Percentiles rank a stretch among this genome's conserved stretches.
Evolutionary conservation across 2,797 vertebrate species (phyloP).

Genomic region (Chiloscyllium punctatum): DNA sequence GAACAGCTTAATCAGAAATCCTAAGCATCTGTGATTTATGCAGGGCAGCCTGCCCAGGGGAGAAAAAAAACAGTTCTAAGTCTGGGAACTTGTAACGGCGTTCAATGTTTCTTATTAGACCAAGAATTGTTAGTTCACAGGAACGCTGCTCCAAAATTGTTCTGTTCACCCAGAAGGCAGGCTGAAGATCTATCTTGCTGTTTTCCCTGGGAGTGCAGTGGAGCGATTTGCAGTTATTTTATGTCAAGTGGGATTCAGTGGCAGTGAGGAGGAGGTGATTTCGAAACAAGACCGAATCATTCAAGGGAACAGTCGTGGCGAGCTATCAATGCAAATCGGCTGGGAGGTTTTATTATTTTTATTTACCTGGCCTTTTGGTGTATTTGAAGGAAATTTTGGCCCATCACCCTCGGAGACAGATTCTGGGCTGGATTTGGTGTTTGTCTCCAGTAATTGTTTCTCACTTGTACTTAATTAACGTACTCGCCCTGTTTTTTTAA

Average conservation of each 20-base stretch:
- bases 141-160: neutral
- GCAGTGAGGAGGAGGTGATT: slow-evolving; percentile 23
- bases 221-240: neutral
- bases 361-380: neutral
- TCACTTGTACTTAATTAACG: slow-evolving; percentile 19
- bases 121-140: neutral
- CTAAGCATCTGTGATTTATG: slow-evolving; percentile 43
- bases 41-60: slow-evolving; percentile 43
- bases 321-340: neutral
- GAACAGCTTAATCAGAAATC: slow-evolving; percentile 33
- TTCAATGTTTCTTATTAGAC: neutral
- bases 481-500: neutral
- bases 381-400: neutral
- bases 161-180: neutral
- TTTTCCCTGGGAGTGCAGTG: slow-evolving; percentile 2
- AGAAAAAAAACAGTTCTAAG: neutral
- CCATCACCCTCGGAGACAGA: neutral
- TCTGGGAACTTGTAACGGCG: neutral
- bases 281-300: neutral
- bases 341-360: neutral
- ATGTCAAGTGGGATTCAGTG: neutral
- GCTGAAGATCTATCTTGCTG: slow-evolving; percentile 14
- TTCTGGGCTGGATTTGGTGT: neutral
- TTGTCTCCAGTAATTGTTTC: slow-evolving; percentile 22
- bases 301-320: neutral